Base-by-base conservation (phyloP, 1,140 invertebrate species). In the Leptopilina clavipes region DNA sequence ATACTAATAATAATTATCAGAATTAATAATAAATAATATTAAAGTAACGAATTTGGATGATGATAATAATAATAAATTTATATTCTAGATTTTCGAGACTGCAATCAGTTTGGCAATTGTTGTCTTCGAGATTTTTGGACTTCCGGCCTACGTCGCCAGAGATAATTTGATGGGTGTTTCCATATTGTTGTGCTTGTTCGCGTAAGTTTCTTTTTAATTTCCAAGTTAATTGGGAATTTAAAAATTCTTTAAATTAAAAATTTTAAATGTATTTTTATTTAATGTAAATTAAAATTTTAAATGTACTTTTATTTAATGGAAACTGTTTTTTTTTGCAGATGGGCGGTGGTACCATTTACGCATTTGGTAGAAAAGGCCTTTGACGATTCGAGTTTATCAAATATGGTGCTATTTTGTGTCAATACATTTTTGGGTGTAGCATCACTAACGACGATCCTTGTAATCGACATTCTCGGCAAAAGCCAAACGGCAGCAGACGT, bases 351-450 rank as follows among this genome's bases (percentile, higher is more conserved):
- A 75, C 89, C 88, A 70, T 85, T 90, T 84, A 87, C 90, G 1
- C 92, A 94, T 86, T 80, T 93, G n/a, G 84, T 87, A 0, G 93
- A 94, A 83, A 94, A 94, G 83, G 77, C 90, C 31, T 94, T 94
- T 86, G 84, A 86, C 18, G 93, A 94, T 78, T 88, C 93, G 0
- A 94, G 92, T 79, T 86, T 94, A 14, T 92, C 93, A 14, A 94
- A 93, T 85, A 94, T 94, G 87, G 89, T 93, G 0, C 91, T 94
- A 10, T 94, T 94, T 84, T 94, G 93, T 78, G 85, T 91, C 7
- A 94, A 94, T 85, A 90, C 93, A 7, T 93, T 94, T 77, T 88
- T 93, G 31, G 93, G 93, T 0, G 85, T 93, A 18, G 79, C 88
- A 1, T 92, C 92, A n/a, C 86, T 93, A 74, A 90, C 93, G 6